Conservation (phyloP, 2,113 vertebrate genomes). For the Chitala chitala region DNA sequence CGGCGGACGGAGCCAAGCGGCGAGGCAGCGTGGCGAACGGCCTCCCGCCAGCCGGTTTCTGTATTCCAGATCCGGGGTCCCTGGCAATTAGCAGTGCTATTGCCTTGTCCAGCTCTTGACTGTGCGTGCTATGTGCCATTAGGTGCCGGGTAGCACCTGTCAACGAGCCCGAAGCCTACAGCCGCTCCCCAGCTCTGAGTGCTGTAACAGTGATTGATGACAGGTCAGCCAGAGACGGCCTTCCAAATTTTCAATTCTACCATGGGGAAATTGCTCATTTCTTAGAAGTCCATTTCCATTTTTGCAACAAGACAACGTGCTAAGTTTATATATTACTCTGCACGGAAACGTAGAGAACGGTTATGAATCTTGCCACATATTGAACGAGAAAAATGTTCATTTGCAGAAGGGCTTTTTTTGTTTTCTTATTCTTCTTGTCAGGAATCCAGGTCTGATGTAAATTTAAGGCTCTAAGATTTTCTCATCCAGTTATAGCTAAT, state of each 20-base stretch:
- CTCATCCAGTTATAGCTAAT: slow-evolving; percentile 52
- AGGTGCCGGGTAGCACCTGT: slow-evolving; percentile 52
- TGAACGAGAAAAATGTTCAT: slow-evolving; percentile 52
- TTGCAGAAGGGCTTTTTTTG: slow-evolving; percentile 50
- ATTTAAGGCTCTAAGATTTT: slow-evolving; percentile 58
- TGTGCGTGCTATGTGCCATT: slow-evolving; percentile 44
- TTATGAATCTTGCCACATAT: slow-evolving; percentile 57
- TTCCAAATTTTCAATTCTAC: slow-evolving; percentile 62
- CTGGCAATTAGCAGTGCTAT: slow-evolving; percentile 43
- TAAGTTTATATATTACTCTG: slow-evolving; percentile 60
- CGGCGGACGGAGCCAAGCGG: slow-evolving; percentile 16
- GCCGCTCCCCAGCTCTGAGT: slow-evolving; percentile 39
- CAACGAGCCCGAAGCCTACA: slow-evolving; percentile 42
- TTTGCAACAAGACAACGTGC: slow-evolving; percentile 46
- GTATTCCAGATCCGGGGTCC: slow-evolving; percentile 38
- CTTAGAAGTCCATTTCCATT: slow-evolving; percentile 69
- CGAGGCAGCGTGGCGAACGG: slow-evolving; percentile 13
- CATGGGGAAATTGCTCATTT: slow-evolving; percentile 71
- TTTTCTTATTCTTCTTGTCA: slow-evolving; percentile 37
- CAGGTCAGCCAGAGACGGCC: slow-evolving; percentile 59
- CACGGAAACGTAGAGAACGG: slow-evolving; percentile 46
- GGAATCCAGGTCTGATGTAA: slow-evolving; percentile 48
- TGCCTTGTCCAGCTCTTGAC: slow-evolving; percentile 31
- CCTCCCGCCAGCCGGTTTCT: slow-evolving; percentile 30
- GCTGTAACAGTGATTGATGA: slow-evolving; percentile 64